Conservation (phyloP, 2,888 invertebrate genomes). For the Trichopoda pennipes region DNA sequence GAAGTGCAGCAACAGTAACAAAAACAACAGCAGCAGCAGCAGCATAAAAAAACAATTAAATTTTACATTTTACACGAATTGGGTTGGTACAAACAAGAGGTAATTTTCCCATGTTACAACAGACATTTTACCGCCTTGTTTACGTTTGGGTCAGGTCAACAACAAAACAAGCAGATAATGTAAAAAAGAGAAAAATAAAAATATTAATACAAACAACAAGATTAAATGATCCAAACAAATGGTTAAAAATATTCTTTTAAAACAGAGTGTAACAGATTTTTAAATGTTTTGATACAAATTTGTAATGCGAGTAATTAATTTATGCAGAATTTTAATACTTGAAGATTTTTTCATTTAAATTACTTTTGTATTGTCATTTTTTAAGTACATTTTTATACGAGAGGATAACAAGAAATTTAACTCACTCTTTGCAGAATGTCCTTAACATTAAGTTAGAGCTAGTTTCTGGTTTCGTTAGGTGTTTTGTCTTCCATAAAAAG, state of each 20-base stretch:
- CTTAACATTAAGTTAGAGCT: too few relatives aligned
- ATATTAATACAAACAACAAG: neutral
- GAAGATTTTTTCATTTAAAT: too few relatives aligned
- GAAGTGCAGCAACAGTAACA: slow-evolving; percentile 30
- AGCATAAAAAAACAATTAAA: slow-evolving; percentile 34
- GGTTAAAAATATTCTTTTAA: neutral
- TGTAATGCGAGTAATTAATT: neutral
- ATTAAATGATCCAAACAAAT: neutral
- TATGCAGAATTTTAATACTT: neutral
- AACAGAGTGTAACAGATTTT: too few relatives aligned
- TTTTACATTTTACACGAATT: slow-evolving; percentile 62
- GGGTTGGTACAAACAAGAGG: slow-evolving; percentile 60
- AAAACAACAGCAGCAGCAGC: slow-evolving; percentile 21
- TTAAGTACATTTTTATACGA: too few relatives aligned
- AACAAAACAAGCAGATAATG: neutral
- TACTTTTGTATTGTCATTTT: too few relatives aligned
- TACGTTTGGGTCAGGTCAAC: slow-evolving; percentile 55
- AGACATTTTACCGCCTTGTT: slow-evolving; percentile 62
- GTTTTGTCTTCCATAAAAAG: too few relatives aligned
- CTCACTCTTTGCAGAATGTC: too few relatives aligned
- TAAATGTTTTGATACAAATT: neutral
- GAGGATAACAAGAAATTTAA: too few relatives aligned
- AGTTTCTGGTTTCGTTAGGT: too few relatives aligned
- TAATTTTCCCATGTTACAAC: slow-evolving; percentile 60
- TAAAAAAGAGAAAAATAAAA: neutral